Base-by-base conservation (phyloP, 1,140 invertebrate species). In the Meloidogyne exigua region DNA sequence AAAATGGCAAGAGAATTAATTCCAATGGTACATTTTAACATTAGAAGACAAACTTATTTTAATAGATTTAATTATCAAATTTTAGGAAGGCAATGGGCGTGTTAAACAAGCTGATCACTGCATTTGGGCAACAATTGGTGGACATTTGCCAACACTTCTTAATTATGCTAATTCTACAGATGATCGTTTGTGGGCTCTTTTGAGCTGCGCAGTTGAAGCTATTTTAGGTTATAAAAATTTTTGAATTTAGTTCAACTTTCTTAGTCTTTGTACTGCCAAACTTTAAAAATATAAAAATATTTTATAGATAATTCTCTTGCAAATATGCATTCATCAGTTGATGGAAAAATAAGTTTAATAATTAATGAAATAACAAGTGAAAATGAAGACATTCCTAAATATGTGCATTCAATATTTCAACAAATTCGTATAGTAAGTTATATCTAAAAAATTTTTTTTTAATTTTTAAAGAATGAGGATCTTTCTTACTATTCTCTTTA, bases 41-140 rank as follows among this genome's bases (percentile, higher is more conserved):
- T 26, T 13, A 12, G 63, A 70, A n/a, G 13, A 13, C 9, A 21
- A 72, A 57, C n/a, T 72, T 72, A 15, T 23, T 9, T 21, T 13
- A 13, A 23, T 57, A 74, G 2, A 23, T 26, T 36, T 13, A 42
- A 42, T 42, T 42, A 9, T 18, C 9, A 15, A 44, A 44, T 44
- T 42, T 79, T 26, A 79, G 76, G 69, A 78, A 36, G 69, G 49
- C 5, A 57, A 80, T 44, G 80, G 68, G 13, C 13, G 32, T 10
- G 57, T 80, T 42, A 57, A 78, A 15, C 32, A 32, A 12, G 25
- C 32, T 2, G 79, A 80, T 65, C 80, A 81, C 23, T 80, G 79
- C 57, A 76, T 81, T 68, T 80, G 79, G 79, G 80, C 79, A 25
- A 67, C 79, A 15, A 68, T 80, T 62, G 79, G 72, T 25, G 79